Base-by-base conservation (phyloP, 2,888 invertebrate genomes). In the Mythimna ferrago region DNA sequence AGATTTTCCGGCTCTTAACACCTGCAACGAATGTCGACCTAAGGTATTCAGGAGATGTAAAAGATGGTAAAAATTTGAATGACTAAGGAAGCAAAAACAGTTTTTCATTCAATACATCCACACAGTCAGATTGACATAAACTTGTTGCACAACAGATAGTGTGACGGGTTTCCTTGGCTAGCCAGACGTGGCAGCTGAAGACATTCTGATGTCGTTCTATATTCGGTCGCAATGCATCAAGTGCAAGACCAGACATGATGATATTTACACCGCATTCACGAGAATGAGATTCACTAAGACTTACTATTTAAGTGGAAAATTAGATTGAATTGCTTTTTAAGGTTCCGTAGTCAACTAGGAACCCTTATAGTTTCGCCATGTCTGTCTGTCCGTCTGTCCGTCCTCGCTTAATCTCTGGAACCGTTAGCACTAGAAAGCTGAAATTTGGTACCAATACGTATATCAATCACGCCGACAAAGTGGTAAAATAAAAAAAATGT, bases 161-260 rank as follows among this genome's bases (percentile, higher is more conserved):
- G 19, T 41, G 16, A 68, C 32, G 19, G 32, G 35, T 70, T 60
- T 44, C 53, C 35, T 60, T 62, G 41, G 69, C 77, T 32, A 54
- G 54, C 48, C 32, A 77, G 61, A 76, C 60, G 44, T 54, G 77
- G 54, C 70, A 69, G 51, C 51, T 51, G 41, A 70, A 63, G 21
- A 71, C 71, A 75, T 75, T 70, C 48, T 77, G 21, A 61, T 69
- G 41, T 41, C 32, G 62, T 48, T 56, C 61, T 78, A 71, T 78
- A 70, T 70, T 61, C 56, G 70, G 56, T 38, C n/a, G 38, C 61
- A 56, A 51, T 51, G 56, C 53, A 67, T 67, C 67, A 76, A 66
- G 35, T 60, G 53, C 58, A 67, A 58, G 32, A 76, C 16, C 66
- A 41, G 51, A 48, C 26, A 44, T 53, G 16, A 44, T 35, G 53